Conservation (phyloP, 2,113 vertebrate species). For the Cynocephalus volans region DNA sequence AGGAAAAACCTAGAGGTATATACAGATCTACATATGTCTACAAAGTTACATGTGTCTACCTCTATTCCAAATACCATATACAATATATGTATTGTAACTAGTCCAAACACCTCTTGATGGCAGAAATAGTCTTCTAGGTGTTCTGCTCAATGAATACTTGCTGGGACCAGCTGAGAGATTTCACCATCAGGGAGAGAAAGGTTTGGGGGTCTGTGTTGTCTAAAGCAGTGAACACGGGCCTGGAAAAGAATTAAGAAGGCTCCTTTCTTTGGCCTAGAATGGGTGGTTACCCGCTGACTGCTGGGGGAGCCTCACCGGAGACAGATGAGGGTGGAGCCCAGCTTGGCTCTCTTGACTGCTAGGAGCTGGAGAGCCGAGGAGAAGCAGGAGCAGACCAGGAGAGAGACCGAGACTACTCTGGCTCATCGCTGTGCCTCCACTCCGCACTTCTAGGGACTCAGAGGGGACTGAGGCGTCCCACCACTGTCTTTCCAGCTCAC, state of each 20-base stretch:
- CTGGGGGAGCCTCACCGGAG: not conserved
- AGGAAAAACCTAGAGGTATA: not conserved
- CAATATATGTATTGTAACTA: not conserved
- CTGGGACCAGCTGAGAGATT: not conserved
- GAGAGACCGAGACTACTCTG: no score
- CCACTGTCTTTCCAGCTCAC: not conserved
- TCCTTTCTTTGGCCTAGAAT: not conserved
- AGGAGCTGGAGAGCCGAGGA: not conserved
- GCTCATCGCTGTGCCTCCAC: no score
- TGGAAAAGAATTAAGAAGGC: not conserved
- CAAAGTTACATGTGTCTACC: not conserved
- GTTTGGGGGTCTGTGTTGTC: not conserved
- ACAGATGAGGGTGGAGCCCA: not conserved
- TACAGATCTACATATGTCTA: not conserved
- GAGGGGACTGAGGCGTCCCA: no score
- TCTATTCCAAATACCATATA: not conserved
- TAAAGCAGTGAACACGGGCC: not conserved
- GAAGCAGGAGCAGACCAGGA: not conserved
- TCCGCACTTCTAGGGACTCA: not conserved
- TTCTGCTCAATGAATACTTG: not conserved
- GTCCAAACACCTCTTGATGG: no score
- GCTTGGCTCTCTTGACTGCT: not conserved
- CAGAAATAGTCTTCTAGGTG: not conserved
- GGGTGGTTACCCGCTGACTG: fast-evolving
- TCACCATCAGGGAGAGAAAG: not conserved